These are phyloP conservation scores for Holothuria scabra DNA, from an alignment of 53 echinoderm and acorn worm species.

Conservation along the genomic window DNA sequence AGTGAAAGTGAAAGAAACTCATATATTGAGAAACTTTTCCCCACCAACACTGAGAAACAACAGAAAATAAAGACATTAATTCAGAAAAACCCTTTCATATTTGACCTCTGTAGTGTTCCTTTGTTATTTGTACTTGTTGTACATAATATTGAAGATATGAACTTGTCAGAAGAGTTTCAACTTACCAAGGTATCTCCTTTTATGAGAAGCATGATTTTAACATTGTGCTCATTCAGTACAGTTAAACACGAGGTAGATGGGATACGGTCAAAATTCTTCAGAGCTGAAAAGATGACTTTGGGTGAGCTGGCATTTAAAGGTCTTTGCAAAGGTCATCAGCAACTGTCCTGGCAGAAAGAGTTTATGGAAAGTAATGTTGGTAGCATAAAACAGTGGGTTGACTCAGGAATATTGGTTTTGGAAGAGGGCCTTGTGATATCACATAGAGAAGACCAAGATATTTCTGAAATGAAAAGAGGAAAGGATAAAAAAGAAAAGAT, in stretches of 20 bases:
- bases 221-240: background rate
- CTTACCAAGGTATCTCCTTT: background rate
- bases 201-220: background rate
- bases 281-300: background rate
- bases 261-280: background rate
- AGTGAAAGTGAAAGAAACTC: background rate
- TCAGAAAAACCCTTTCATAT: background rate
- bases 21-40: background rate
- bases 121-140: constrained; percentile 1
- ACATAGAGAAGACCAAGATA: too few species aligned
- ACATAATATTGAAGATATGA: constrained; percentile 6
- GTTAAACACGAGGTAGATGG: background rate
- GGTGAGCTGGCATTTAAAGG: constrained; percentile 14
- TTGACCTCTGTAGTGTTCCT: background rate
- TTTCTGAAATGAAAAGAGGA: background rate
- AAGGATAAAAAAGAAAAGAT: background rate
- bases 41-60: background rate
- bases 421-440: background rate
- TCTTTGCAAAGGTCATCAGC: constrained; percentile 29
- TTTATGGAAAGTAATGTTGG: background rate
- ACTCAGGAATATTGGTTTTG: constrained; percentile 2
- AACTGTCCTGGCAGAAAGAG: background rate
- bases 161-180: background rate
- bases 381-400: constrained; percentile 1
- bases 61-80: background rate